Base-by-base conservation (phyloP, 2,113 vertebrate species). In the Prunella himalayana region DNA sequence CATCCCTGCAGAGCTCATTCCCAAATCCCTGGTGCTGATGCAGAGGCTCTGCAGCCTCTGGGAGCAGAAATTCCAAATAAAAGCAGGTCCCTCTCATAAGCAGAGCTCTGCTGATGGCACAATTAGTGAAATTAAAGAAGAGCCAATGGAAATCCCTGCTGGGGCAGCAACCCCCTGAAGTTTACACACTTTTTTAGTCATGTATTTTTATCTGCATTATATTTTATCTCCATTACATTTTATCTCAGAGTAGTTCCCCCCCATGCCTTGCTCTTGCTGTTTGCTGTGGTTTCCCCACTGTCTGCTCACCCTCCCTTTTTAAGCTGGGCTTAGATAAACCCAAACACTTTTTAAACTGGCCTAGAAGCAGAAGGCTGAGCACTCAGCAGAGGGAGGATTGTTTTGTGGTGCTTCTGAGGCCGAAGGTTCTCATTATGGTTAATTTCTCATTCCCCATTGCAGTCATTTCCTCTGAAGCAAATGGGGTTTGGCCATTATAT, bases 401-500 rank as follows among this genome's bases (percentile, higher is more conserved):
- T 44, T 49, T 2, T 15, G 61, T 30, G 80, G 6, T 86, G 71
- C 93, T 77, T n/a, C 53, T 35, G 80, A 82, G 72, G 25, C 69
- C 13, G 35, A 51, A 54, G 50, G 42, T 35, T 90, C 88, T 89
- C 42, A 5, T 66, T 65, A 7, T 11, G 51, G 61, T 69, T 79
- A 87, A 72, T 84, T 71, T 93, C 73, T 86, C 94, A 21, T 39
- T 72, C 76, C 90, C 78, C 73, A 79, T 61, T 49, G n/a, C 64
- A 79, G 47, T 6, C 72, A 89, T 92, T 95, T 95, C 95, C 92
- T 91, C 92, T 60, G 78, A 59, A 87, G 86, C 69, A 88, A 92
- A 91, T 83, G 83, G 88, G 53, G 19, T 77, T 78, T 80, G 69
- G 51, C 86, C 86, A 45, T 92, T 93, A 82, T 15, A 19, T 51